These are phyloP conservation scores for Spea bombifrons DNA, from an alignment of 2,113 vertebrate species.

Conservation along the genomic window DNA sequence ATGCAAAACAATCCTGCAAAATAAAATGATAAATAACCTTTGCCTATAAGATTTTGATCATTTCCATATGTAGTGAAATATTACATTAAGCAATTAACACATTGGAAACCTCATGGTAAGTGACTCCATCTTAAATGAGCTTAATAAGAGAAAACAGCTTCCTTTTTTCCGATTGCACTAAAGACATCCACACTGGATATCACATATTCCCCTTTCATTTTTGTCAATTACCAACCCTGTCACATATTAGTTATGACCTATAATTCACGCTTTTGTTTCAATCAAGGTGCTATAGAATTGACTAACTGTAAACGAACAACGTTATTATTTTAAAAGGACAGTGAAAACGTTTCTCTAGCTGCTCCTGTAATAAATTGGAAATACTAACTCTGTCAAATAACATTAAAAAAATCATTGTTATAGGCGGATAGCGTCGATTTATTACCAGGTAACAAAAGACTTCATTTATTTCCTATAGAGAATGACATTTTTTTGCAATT, in stretches of 20 bases:
- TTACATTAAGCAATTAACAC: too few relatives aligned
- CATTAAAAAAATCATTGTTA: slow-evolving; percentile 77
- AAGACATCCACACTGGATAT: too few relatives aligned
- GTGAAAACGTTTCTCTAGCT: slow-evolving; percentile 70
- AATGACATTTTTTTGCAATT: slow-evolving; percentile 80
- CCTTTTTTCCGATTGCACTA: too few relatives aligned
- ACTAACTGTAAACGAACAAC: slow-evolving; percentile 51
- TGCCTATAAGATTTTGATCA: slow-evolving; percentile 69
- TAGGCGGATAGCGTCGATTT: slow-evolving; percentile 75
- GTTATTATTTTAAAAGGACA: slow-evolving; percentile 69
- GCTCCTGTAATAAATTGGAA: slow-evolving; percentile 77
- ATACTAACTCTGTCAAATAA: slow-evolving; percentile 77
- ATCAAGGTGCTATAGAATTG: slow-evolving; percentile 10
- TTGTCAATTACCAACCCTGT: slow-evolving; percentile 49
- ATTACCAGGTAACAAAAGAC: slow-evolving; percentile 77
- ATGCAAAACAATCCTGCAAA: slow-evolving; percentile 34
- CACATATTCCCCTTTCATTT: slow-evolving; percentile 16
- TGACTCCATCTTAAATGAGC: too few relatives aligned
- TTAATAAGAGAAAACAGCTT: background rate
- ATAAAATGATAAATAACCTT: slow-evolving; percentile 60
- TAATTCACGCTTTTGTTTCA: slow-evolving; percentile 14
- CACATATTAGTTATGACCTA: slow-evolving; percentile 58
- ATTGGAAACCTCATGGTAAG: too few relatives aligned
- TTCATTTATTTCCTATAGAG: slow-evolving; percentile 79
- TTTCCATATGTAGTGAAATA: background rate